A percentile compares a stretch with the other conserved stretches of the same genome.
These are phyloP conservation scores for Brevipalpus yothersi DNA, from an alignment of 1,140 invertebrate species.

Conservation along the genomic window DNA sequence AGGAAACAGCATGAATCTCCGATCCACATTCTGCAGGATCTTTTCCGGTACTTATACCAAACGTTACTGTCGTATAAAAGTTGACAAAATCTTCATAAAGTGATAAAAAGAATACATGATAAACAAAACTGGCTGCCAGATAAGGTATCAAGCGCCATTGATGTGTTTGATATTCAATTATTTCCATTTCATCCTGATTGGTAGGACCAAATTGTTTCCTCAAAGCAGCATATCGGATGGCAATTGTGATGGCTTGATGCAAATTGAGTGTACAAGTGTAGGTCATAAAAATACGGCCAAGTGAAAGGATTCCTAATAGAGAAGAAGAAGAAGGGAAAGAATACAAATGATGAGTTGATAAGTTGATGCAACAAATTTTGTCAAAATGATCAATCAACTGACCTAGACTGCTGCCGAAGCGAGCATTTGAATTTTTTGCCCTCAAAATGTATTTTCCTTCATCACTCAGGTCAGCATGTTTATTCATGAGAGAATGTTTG, in stretches of 20 bases:
- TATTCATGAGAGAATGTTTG: slow-evolving; percentile 51
- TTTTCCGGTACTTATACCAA: slow-evolving; percentile 20
- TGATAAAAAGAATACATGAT: slow-evolving; percentile 39
- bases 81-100: slow-evolving; percentile 28
- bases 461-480: slow-evolving; percentile 54
- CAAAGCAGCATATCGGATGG: slow-evolving; percentile 62
- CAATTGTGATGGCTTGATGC: slow-evolving; percentile 46
- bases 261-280: slow-evolving; percentile 40
- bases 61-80: slow-evolving; percentile 28
- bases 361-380: slow-evolving; percentile 4
- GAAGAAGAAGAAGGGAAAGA: slow-evolving; percentile 3
- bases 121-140: slow-evolving; percentile 46
- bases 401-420: no score
- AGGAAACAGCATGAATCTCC: slow-evolving; percentile 80
- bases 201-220: slow-evolving; percentile 61
- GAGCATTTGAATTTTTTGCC: not conserved
- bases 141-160: slow-evolving; percentile 78
- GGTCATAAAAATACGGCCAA: slow-evolving; percentile 42
- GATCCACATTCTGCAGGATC: slow-evolving; percentile 33
- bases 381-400: not conserved
- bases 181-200: slow-evolving; percentile 37
- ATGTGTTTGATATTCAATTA: slow-evolving; percentile 73
- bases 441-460: slow-evolving; percentile 45
- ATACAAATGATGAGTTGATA: no score
- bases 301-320: slow-evolving; percentile 49